Evolutionary conservation across 1,140 invertebrate species (phyloP), one percentile per base, ranked within the genome.

Genomic region (Penaeus chinensis): DNA sequence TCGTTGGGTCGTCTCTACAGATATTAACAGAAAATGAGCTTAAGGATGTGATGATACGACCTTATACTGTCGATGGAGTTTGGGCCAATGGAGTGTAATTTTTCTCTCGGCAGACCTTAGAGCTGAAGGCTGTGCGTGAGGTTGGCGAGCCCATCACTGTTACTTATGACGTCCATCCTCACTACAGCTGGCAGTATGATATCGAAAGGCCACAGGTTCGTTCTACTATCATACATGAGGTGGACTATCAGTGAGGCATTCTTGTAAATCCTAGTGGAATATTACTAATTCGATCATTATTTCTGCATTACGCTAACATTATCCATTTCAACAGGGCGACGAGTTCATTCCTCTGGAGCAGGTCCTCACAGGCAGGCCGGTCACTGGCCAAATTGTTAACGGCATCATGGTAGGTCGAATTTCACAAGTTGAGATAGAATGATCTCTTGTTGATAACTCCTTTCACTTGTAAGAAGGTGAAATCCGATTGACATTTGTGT

Each of bases 111-210:
- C 63, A 82, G 80, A 82, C 80, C 2, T 61, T 82, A 20, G 61
- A 82, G n/a, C 61, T 82, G 61, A 66, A 37, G 66, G 80, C 22
- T 42, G 80, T 82, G 32, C 24, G 80, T n/a, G 24, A 22, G 24
- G 0, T 66, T 10, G 11, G 32, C 2, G 18, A 42, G 66, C 27
- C 16, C 27, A 42, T 82, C 18, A 13, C 63, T 24, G 42, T 82
- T 4, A 61, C 47, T 20, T 66, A 82, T 19, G 63, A 69, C 27
- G 5, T 37, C 0, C 63, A 69, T n/a, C 62, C 62, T 7, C 2
- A 65, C 27, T 20, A 47, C 8, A 32, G 19, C 3, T 69, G 62
- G 61, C 62, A 66, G 1, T 82, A 82, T 27, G 27, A 69, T n/a
- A 63, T 37, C 22, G 80, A 66, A 47, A 47, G 47, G 47, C n/a